Evolutionary conservation across 2,113 vertebrate species (phyloP).

Genomic region (Pygoscelis adeliae): DNA sequence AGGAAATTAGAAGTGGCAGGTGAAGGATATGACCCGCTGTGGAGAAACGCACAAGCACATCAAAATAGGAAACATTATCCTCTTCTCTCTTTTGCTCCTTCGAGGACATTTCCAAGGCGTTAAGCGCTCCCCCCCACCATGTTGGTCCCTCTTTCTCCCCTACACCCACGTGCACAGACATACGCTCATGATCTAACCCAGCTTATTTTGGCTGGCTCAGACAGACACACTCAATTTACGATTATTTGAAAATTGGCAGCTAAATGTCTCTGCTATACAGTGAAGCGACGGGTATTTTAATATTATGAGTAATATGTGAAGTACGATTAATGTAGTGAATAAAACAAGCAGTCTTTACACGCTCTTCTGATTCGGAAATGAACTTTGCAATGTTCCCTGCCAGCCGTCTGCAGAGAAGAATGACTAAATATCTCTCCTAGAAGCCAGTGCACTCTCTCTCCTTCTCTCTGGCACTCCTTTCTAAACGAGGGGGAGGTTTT

Average conservation of each 20-base stretch:
- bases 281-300: background rate
- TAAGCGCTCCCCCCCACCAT: background rate
- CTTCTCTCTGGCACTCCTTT: background rate
- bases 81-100: background rate
- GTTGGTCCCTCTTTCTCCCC: background rate
- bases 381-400: constrained; percentile 13
- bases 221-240: background rate
- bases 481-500: background rate
- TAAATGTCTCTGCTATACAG: constrained; percentile 1
- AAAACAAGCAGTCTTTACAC: constrained; percentile 24
- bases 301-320: constrained; percentile 24
- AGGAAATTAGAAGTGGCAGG: background rate
- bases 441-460: background rate
- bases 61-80: background rate
- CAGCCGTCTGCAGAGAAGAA: background rate
- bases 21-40: background rate
- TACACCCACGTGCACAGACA: background rate
- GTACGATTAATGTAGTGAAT: constrained; percentile 18
- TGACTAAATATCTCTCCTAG: background rate
- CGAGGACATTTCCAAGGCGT: background rate
- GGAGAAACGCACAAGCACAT: background rate
- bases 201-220: constrained; percentile 16
- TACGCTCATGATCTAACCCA: background rate
- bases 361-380: constrained; percentile 28
- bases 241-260: constrained; percentile 22